Evolutionary conservation across 2,888 invertebrate genomes (phyloP).

Genomic region (Tenthredo amoena): DNA sequence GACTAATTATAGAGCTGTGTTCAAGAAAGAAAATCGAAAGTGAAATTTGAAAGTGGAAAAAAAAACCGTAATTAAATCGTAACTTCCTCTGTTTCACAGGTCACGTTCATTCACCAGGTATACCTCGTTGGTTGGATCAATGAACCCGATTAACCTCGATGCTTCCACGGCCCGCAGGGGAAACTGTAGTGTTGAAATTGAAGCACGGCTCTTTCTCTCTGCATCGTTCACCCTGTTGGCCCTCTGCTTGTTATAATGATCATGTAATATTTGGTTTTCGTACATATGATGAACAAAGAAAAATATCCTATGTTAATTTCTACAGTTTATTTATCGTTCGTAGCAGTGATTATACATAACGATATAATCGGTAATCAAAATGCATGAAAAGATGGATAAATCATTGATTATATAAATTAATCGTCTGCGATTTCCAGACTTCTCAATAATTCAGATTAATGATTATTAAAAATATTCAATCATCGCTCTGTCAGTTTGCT

Average conservation of each 20-base stretch:
- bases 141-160: constrained; percentile 31
- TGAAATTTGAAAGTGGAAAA: background rate
- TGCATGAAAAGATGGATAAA: no score
- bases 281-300: background rate
- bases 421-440: background rate
- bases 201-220: background rate
- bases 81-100: constrained; percentile 12
- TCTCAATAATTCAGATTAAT: background rate
- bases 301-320: background rate
- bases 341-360: background rate
- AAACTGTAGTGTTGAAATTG: constrained; percentile 29
- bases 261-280: constrained; percentile 3
- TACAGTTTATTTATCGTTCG: background rate
- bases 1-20: background rate
- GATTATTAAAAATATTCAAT: background rate
- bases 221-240: background rate
- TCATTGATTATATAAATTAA: no score
- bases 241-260: background rate
- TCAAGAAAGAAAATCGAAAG: background rate
- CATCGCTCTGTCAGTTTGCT: background rate
- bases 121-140: constrained; percentile 33
- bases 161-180: constrained; percentile 11
- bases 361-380: no score
- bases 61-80: background rate
- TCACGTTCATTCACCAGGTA: constrained; percentile 26